Evolutionary conservation across 2,888 invertebrate genomes (phyloP).

Genomic region (Catocala nupta): DNA sequence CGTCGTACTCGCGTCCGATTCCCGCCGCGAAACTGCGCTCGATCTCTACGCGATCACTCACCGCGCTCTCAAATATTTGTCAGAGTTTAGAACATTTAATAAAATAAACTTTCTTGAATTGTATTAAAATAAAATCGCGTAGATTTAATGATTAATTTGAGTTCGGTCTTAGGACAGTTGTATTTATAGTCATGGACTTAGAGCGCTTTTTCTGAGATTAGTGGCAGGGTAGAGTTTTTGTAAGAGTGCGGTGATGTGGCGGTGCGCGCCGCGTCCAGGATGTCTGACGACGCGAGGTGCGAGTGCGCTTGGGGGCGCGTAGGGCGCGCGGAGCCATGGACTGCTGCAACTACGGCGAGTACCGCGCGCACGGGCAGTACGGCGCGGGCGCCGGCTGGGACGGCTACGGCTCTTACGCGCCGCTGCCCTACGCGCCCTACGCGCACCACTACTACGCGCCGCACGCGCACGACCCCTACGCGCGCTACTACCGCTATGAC

Average conservation of each 20-base stretch:
- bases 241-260: constrained; percentile 68
- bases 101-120: constrained; percentile 33
- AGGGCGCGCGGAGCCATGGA: constrained; percentile 74
- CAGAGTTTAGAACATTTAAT: constrained; percentile 43
- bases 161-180: constrained; percentile 15
- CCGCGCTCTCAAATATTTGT: constrained; percentile 49
- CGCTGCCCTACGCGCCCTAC: constrained; percentile 68
- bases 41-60: constrained; percentile 63
- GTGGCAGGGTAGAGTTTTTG: constrained; percentile 53
- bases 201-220: constrained; percentile 26
- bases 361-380: constrained; percentile 76
- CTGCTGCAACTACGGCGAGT: constrained; percentile 85
- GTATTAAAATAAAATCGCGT: constrained; percentile 23
- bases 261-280: constrained; percentile 69
- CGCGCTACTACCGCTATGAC: constrained; percentile 82
- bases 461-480: constrained; percentile 81
- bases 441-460: constrained; percentile 71
- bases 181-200: constrained; percentile 45
- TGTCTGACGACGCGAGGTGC: constrained; percentile 57
- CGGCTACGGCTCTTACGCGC: constrained; percentile 70
- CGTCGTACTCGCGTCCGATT: constrained; percentile 81
- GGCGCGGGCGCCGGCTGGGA: constrained; percentile 70
- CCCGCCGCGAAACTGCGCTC: constrained; percentile 82
- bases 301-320: constrained; percentile 73
- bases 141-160: constrained; percentile 23